Evolutionary conservation across 1,140 invertebrate species (phyloP), one percentile per base, ranked within the genome.

Genomic region (Tribolium madens): DNA sequence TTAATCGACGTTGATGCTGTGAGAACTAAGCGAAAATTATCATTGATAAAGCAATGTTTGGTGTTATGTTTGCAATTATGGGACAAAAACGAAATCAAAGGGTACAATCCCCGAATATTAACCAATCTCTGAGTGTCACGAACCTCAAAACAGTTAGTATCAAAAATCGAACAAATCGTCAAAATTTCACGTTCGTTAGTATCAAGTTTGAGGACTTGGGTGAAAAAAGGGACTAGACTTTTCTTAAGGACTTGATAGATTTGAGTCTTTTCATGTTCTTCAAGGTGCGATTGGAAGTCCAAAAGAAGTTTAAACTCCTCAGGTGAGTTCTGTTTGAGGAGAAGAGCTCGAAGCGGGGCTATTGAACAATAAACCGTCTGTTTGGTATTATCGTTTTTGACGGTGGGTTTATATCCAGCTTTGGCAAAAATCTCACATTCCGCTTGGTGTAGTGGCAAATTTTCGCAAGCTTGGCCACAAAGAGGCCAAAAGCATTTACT

Each of bases 11-110:
- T 86, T n/a, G 91, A 91, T 10, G 92, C 91, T 69, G 89, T 87
- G 4, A 82, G 48, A 48, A 72, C 76, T 31, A 81, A 73, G 15
- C 33, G 48, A 57, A 69, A 74, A 47, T 72, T 31, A 46, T 87
- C 84, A 33, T 86, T 87, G 12, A 87, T 68, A 73, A 90, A 90
- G 36, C 89, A 87, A 81, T 91, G 90, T 47, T 88, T 86, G 7
- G 91, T 89, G 80, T 92, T 92, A 10, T 91, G 88, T 68, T 86
- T 88, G 77, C 91, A 92, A 77, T 89, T 88, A 82, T 93, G 91
- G 15, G 89, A 87, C 78, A 91, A 86, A 86, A 92, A 89, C 3
- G 89, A 88, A 0, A 88, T 88, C 9, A 86, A 88, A 0, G 89
- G 86, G 80, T 89, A 92, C 15, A 93, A 83, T n/a, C 88, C 91